A percentile compares a stretch with the other conserved stretches of the same genome.
These are phyloP conservation scores for Cyprinella venusta DNA, from an alignment of 2,797 vertebrate genomes.

Conservation along the genomic window DNA sequence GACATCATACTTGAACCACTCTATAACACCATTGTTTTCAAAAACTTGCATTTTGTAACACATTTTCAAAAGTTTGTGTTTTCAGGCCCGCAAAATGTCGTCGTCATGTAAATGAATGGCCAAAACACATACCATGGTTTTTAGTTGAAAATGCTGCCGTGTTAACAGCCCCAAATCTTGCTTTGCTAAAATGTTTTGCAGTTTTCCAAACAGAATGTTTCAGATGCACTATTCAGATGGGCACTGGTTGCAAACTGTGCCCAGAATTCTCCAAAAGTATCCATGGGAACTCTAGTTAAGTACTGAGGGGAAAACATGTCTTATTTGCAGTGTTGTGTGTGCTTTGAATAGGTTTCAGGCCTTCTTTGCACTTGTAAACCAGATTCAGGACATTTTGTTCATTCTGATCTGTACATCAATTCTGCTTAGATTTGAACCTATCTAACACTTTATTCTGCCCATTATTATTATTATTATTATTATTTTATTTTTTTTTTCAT, in stretches of 20 bases:
- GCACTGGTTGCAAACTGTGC: conserved; percentile 52
- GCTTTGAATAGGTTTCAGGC: conserved; percentile 57
- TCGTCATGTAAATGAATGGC: background rate
- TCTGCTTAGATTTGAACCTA: background rate
- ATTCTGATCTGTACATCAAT: conserved; percentile 30
- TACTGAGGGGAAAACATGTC: conserved; percentile 62
- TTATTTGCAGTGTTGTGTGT: conserved; percentile 57
- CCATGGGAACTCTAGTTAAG: conserved; percentile 70
- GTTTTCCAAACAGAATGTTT: conserved; percentile 42
- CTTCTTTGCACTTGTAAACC: conserved; percentile 50
- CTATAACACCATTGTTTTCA: background rate
- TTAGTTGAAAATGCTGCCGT: background rate
- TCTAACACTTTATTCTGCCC: background rate
- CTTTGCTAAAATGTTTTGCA: conserved; percentile 37
- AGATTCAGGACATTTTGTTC: conserved; percentile 31
- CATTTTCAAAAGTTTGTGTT: background rate
- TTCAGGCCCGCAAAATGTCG: background rate
- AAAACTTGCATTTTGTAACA: background rate
- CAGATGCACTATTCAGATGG: conserved; percentile 29
- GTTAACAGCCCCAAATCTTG: background rate
- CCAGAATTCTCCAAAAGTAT: conserved; percentile 62
- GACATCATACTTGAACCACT: background rate
- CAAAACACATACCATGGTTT: background rate
- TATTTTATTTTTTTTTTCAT: background rate
- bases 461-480: background rate